Evolutionary conservation across 2,888 invertebrate species (phyloP), one percentile per base, ranked within the genome.

Genomic region (Tiphia femorata): DNA sequence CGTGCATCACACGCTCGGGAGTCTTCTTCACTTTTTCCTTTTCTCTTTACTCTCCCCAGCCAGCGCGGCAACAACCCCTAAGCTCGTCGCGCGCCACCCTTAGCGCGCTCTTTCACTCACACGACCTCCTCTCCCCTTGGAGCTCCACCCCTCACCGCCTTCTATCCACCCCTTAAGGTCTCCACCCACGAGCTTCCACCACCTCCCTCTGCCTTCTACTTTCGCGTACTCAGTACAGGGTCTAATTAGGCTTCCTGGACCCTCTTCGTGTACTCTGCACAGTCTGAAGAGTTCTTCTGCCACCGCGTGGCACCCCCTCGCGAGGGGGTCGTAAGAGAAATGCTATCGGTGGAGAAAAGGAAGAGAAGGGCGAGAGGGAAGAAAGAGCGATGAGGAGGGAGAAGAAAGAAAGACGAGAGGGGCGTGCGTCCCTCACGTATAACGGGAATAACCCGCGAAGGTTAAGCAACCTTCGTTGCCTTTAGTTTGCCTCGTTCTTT

Each of bases 191-290:
- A n/a, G 12, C 33, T n/a, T 33, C 33, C 8, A 12, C 12, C 33
- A n/a, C 33, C 33, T 33, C 12, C n/a, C n/a, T n/a, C n/a, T n/a
- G n/a, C n/a, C n/a, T n/a, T n/a, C n/a, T n/a, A n/a, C n/a, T n/a
- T n/a, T n/a, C n/a, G n/a, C n/a, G n/a, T n/a, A 33, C 33, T 14
- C 33, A 14, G 53, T 38, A 55, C 55, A 58, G 43, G 62, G 66
- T 69, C 73, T 77, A 77, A 77, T 77, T 77, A 77, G 73, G 64
- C 73, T 63, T 64, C 62, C 66, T 49, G 68, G 67, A 70, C 68
- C 64, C 65, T 70, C 58, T 33, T 53, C 55, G 57, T 58, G 62
- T 62, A 55, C 64, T 63, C 58, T 51, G 57, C 52, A 59, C 58
- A 42, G 59, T 54, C 71, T 73, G 50, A 56, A 74, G 72, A 70